Base-by-base conservation (phyloP, 2,113 vertebrate species). In the Corythornis vintsioides region DNA sequence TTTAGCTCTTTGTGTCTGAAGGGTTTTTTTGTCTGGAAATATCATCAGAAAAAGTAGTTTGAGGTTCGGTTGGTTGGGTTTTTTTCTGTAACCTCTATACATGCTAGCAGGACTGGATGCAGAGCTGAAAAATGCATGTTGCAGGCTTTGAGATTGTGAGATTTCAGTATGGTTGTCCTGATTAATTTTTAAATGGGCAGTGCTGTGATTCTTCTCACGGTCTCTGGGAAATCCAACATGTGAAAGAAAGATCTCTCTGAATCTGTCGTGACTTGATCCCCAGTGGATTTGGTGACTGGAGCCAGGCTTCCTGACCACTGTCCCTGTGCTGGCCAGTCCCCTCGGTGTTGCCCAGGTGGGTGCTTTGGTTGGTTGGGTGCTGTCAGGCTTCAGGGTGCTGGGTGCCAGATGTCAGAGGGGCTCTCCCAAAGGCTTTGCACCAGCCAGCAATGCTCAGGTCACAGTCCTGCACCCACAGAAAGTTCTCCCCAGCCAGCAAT, bases 301-400 rank as follows among this genome's bases (percentile, higher is more conserved):
- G n/a, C 69, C 22, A 5, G 5, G 3, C 9, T 43, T 53, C 65
- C 10, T 20, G 66, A 20, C 4, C 8, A 1, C 3, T 7, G 22
- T 50, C 31, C 22, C 14, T 4, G 20, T 6, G 13, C 48, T 29
- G 71, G 38, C 29, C 35, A 35, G 22, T 12, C 26, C 50, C 56
- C 48, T 21, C 0, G 33, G 33, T 6, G 2, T 10, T 17, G 15
- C 5, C 10, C 18, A 5, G 33, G 10, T 21, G 33, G 33, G 29
- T 22, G 12, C 8, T 33, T n/a, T 21, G 21, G 15, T 52, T 17
- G 20, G 6, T 22, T 2, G 8, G n/a, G n/a, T 28, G 31, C 22
- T 1, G 2, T n/a, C 50, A 13, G 43, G 48, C 21, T 38, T 26
- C 31, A 5, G 56, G 12, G 38, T 21, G 40, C 65, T 38, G 18